phyloP scores from a whole-genome alignment of 92 coral and sea anemone species.

The Desmophyllum pertusum region DNA sequence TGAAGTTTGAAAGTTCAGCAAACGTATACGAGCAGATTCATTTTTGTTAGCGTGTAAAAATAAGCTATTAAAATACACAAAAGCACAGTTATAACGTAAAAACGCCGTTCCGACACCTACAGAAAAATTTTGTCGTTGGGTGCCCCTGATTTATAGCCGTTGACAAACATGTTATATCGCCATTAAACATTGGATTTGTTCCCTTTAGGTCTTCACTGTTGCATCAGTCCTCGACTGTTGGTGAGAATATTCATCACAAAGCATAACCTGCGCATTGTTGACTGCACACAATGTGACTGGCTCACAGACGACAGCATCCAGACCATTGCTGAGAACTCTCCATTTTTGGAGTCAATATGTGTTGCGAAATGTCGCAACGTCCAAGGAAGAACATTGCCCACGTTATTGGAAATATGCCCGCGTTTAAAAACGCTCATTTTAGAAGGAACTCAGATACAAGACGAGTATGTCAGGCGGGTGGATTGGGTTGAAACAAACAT shows the following conservation, averaged over 20 bases:
- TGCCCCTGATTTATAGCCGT: background rate
- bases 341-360: slow-evolving; percentile 62
- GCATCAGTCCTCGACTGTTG: slow-evolving; percentile 50
- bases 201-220: slow-evolving; percentile 57
- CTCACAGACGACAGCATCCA: slow-evolving; percentile 57
- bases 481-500: slow-evolving; percentile 61
- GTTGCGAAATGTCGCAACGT: slow-evolving; percentile 68
- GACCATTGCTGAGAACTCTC: slow-evolving; percentile 63
- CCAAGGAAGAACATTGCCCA: slow-evolving; percentile 61
- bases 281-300: slow-evolving; percentile 77
- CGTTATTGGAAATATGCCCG: slow-evolving; percentile 42
- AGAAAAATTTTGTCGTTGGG: too few species aligned
- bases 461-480: slow-evolving; percentile 27
- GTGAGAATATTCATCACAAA: slow-evolving; percentile 55
- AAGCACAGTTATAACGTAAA: too few species aligned
- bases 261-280: slow-evolving; percentile 62
- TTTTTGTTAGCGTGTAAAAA: too few species aligned
- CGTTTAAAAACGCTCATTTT: slow-evolving; percentile 59
- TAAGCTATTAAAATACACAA: too few species aligned
- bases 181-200: background rate
- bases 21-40: too few species aligned
- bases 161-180: background rate
- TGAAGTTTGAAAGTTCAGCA: too few species aligned
- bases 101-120: too few species aligned
- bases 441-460: slow-evolving; percentile 65